Base-by-base conservation (phyloP, 2,797 vertebrate genomes). In the Megaceryle alcyon region DNA sequence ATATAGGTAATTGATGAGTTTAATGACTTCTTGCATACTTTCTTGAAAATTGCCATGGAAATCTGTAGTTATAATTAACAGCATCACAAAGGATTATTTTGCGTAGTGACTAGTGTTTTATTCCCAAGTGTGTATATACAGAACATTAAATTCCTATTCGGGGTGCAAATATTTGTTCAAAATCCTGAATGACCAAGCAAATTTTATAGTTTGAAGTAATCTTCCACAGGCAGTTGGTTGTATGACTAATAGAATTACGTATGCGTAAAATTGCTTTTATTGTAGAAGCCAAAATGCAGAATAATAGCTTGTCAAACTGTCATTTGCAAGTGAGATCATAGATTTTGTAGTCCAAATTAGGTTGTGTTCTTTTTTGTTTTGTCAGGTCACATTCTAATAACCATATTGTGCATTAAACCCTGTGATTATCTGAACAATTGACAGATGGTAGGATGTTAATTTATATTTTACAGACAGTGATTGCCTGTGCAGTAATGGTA, bases 371-470 rank as follows among this genome's bases (percentile, higher is more conserved):
- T 98, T 97, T 97, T 87, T 85, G 97, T 98, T 97, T 98, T 98
- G 97, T 98, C 97, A 97, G 98, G 98, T 98, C 98, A 97, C 97
- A 97, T 98, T 97, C 97, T 98, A 98, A 98, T 98, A 98, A 98
- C 97, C 97, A 97, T 98, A 98, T 97, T 98, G 97, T 98, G 93
- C 96, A 97, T 97, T 98, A 98, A 97, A 98, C 97, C 97, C 97
- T 97, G 92, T 98, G 98, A 98, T 98, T 98, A 98, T 98, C 96
- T 86, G 96, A 98, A 95, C 96, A 97, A 95, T 98, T 98, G 98
- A 98, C 98, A 98, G 98, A 98, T 98, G 98, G 98, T 97, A 94
- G 97, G 97, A 95, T 98, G 97, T 97, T 98, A 98, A 98, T 98
- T 98, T 98, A 92, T 98, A 95, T 96, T 96, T 98, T 97, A 97